Percentiles rank a stretch among this genome's conserved stretches.
Conservation (phyloP, 2,888 invertebrate species). For the Crossocerus cetratus region DNA sequence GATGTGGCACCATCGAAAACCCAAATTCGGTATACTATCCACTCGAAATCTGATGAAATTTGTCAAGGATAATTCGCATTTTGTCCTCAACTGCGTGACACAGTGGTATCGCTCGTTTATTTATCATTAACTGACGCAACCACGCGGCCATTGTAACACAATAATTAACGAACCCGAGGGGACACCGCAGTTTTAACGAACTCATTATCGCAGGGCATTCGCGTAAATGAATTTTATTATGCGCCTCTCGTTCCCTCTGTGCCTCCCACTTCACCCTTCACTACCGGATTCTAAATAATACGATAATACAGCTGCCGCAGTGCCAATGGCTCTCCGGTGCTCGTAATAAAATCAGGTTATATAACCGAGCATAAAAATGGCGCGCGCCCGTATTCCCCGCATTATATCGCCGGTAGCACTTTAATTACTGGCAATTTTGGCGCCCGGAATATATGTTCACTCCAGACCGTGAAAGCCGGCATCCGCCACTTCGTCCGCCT, state of each 20-base stretch:
- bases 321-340: neutral
- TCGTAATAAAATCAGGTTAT: conserved; percentile 2
- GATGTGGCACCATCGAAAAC: no score
- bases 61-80: neutral
- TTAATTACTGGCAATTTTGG: neutral
- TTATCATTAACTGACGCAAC: neutral
- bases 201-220: neutral
- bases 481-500: neutral
- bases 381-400: neutral
- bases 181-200: neutral
- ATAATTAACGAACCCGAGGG: neutral
- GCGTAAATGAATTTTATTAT: neutral
- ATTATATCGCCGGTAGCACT: neutral
- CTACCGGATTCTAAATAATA: neutral
- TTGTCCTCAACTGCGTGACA: no score
- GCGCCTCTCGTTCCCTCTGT: neutral
- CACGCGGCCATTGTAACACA: neutral
- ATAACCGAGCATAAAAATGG: neutral
- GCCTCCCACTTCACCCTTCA: no score
- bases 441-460: no score
- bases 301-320: neutral
- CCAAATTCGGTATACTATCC: no score
- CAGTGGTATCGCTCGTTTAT: neutral
- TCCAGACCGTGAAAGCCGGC: no score
- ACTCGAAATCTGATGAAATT: neutral